These are phyloP conservation scores for Cotesia chilonis DNA, from an alignment of 1,140 invertebrate genomes.

Conservation along the genomic window DNA sequence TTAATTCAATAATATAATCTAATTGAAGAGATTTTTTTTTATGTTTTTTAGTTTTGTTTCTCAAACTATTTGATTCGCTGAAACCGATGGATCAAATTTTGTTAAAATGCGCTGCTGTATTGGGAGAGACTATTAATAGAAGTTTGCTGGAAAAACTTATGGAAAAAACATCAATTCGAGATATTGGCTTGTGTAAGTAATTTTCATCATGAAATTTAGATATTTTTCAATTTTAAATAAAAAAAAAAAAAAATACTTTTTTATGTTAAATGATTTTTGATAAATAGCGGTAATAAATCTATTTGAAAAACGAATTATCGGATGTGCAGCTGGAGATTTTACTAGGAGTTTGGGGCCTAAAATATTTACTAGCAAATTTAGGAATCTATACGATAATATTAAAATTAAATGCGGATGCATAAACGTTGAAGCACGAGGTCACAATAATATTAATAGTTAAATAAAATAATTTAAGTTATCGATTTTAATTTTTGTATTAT, in stretches of 20 bases:
- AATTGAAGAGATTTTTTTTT: constrained; percentile 1
- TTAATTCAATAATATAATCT: constrained; percentile 4
- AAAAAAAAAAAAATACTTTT: background rate
- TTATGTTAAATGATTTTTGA: constrained; percentile 19
- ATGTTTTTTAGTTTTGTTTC: constrained; percentile 63
- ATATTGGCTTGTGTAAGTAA: constrained; percentile 62
- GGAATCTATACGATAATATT: constrained; percentile 37
- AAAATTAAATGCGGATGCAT: constrained; percentile 52
- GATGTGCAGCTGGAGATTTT: constrained; percentile 70
- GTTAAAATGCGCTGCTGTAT: constrained; percentile 69
- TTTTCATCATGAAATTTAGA: background rate
- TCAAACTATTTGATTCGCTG: constrained; percentile 70
- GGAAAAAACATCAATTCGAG: constrained; percentile 57
- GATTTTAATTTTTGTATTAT: constrained; percentile 38
- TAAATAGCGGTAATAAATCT: constrained; percentile 67
- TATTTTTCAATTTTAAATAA: background rate
- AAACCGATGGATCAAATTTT: constrained; percentile 70
- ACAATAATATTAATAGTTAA: no score
- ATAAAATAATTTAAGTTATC: constrained; percentile 19
- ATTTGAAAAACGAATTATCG: constrained; percentile 69
- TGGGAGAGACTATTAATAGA: constrained; percentile 69
- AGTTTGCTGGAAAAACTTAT: constrained; percentile 68
- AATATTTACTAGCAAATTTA: constrained; percentile 57
- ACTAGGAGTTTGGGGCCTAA: constrained; percentile 52
- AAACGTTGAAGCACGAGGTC: constrained; percentile 45